These are phyloP conservation scores for Ciconia boyciana DNA, from an alignment of 2,113 vertebrate genomes.

Conservation along the genomic window DNA sequence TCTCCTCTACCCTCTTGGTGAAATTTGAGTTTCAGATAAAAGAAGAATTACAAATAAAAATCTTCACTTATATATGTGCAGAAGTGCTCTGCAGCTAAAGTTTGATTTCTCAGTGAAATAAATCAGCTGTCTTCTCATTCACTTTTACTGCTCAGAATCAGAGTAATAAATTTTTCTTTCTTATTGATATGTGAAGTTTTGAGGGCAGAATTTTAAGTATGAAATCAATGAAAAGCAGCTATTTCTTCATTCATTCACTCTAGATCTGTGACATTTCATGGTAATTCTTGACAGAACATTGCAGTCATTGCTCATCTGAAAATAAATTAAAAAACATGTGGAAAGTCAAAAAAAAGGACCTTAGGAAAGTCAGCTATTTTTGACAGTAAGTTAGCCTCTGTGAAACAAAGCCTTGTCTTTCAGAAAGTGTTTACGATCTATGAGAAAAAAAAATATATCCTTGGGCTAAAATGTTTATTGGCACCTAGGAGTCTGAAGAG, in stretches of 20 bases:
- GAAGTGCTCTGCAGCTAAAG: background rate
- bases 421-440: slow-evolving; percentile 77
- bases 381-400: slow-evolving; percentile 67
- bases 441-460: slow-evolving; percentile 78
- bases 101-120: slow-evolving; percentile 2
- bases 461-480: slow-evolving; percentile 86
- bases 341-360: slow-evolving; percentile 20
- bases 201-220: background rate
- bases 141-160: background rate
- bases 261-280: slow-evolving; percentile 55
- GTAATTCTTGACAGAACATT: slow-evolving; percentile 55
- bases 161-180: slow-evolving; percentile 22
- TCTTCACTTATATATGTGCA: background rate
- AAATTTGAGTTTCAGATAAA: background rate
- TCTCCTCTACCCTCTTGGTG: background rate
- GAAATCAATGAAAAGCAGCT: slow-evolving; percentile 27
- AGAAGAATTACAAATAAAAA: background rate
- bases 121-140: background rate
- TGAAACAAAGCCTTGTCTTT: slow-evolving; percentile 81
- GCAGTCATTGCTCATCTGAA: slow-evolving; percentile 52
- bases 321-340: slow-evolving; percentile 57
- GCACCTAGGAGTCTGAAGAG: slow-evolving; percentile 85
- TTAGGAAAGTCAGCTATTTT: slow-evolving; percentile 69
- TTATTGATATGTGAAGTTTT: slow-evolving; percentile 16
- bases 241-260: slow-evolving; percentile 51